Conservation (phyloP, 2,113 vertebrate genomes). For the Gymnogyps californianus region DNA sequence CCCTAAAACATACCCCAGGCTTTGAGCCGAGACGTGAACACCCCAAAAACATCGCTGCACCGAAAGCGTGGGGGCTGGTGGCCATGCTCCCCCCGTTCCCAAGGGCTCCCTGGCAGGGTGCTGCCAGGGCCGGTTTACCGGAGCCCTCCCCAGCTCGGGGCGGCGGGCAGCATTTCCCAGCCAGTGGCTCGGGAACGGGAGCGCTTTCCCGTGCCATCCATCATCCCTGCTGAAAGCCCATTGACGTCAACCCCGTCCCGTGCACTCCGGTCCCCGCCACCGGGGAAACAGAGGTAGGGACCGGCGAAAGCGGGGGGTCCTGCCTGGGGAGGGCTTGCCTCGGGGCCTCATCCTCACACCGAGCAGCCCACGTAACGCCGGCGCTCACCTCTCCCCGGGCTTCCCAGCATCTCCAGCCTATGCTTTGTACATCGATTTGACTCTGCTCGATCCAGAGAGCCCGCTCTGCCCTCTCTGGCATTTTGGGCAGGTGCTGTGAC, state of each 20-base stretch:
- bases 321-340: no score
- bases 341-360: rapidly evolving
- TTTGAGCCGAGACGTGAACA: background rate
- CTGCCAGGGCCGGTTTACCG: background rate
- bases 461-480: rapidly evolving
- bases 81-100: rapidly evolving
- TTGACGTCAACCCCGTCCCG: constrained; percentile 43
- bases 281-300: background rate
- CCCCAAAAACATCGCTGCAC: background rate
- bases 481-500: background rate
- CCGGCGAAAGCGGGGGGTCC: background rate
- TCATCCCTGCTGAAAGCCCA: constrained; percentile 16
- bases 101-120: background rate
- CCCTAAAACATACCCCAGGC: background rate
- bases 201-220: constrained; percentile 26
- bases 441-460: rapidly evolving
- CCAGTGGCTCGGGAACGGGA: background rate
- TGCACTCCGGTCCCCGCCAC: background rate
- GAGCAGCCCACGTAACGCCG: rapidly evolving
- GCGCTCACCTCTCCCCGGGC: background rate
- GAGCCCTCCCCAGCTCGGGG: background rate
- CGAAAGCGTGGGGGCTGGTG: background rate
- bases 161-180: background rate
- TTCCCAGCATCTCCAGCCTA: background rate
- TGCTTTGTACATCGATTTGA: rapidly evolving